Evolutionary conservation across 2,888 invertebrate species (phyloP).

Genomic region (Thereva nobilitata): DNA sequence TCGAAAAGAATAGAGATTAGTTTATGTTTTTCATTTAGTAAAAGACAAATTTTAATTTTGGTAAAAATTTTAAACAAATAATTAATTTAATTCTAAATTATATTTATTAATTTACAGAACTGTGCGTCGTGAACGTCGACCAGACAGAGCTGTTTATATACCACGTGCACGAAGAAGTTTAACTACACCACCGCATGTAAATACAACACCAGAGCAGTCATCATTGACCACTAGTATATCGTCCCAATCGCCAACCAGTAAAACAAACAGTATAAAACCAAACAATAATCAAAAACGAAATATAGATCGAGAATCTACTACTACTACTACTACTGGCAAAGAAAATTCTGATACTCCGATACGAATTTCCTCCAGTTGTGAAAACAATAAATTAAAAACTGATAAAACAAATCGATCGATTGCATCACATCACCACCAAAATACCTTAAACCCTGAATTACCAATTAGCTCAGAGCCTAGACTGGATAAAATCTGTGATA

Average conservation of each 20-base stretch:
- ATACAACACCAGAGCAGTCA: conserved; percentile 5
- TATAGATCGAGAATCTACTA: conserved; percentile 5
- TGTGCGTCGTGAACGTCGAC: conserved; percentile 62
- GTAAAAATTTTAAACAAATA: too few species aligned
- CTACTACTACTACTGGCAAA: conserved; percentile 1
- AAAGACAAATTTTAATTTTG: too few species aligned
- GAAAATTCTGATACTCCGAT: background rate
- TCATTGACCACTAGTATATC: conserved; percentile 4
- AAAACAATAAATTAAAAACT: conserved; percentile 36
- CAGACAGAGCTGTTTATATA: conserved; percentile 79
- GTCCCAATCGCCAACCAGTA: conserved; percentile 14
- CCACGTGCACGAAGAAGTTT: conserved; percentile 69
- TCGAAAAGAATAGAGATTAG: too few species aligned
- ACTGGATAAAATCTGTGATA: conserved; percentile 44
- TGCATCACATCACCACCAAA: conserved; percentile 10
- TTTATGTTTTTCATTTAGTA: too few species aligned
- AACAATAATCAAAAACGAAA: conserved; percentile 10
- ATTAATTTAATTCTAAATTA: too few species aligned
- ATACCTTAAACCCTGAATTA: conserved; percentile 19
- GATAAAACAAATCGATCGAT: conserved; percentile 11
- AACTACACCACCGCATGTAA: conserved; percentile 52
- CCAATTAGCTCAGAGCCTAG: conserved; percentile 32
- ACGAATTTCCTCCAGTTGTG: conserved; percentile 19
- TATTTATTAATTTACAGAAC: conserved; percentile 38
- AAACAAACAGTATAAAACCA: conserved; percentile 13